These are phyloP conservation scores for Alligator sinensis DNA, from an alignment of 2,113 vertebrate species.

Conservation along the genomic window DNA sequence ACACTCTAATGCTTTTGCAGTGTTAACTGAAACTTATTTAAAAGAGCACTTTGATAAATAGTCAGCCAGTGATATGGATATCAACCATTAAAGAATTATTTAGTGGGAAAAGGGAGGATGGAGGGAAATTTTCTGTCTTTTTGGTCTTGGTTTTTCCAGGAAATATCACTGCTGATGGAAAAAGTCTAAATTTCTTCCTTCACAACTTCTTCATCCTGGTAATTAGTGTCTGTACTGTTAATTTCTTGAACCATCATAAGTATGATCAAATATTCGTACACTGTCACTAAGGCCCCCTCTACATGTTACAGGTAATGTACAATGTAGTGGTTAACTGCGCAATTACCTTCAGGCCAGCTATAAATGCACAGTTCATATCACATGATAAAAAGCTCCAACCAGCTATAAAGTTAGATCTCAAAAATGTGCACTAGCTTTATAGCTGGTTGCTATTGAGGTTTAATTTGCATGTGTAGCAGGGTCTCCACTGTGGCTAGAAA, in stretches of 20 bases:
- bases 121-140: neutral
- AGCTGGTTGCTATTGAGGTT: too few relatives aligned
- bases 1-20: neutral
- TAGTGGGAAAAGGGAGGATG: neutral
- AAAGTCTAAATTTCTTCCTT: neutral
- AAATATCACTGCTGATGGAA: neutral
- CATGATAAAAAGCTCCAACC: too few relatives aligned
- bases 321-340: neutral
- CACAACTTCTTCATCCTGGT: neutral
- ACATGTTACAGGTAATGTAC: neutral
- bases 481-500: too few relatives aligned
- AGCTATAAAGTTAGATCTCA: too few relatives aligned
- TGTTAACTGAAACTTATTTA: neutral
- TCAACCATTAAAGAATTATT: neutral
- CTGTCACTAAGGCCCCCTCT: neutral
- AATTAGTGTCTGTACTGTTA: neutral
- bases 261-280: neutral
- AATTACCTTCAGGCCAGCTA: too few relatives aligned
- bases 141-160: neutral
- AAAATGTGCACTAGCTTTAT: too few relatives aligned
- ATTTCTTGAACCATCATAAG: neutral
- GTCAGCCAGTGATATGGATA: neutral
- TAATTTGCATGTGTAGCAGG: too few relatives aligned
- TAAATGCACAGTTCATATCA: too few relatives aligned
- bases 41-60: neutral